Evolutionary conservation across 2,797 vertebrate genomes (phyloP).

Genomic region (Cuniculus paca): DNA sequence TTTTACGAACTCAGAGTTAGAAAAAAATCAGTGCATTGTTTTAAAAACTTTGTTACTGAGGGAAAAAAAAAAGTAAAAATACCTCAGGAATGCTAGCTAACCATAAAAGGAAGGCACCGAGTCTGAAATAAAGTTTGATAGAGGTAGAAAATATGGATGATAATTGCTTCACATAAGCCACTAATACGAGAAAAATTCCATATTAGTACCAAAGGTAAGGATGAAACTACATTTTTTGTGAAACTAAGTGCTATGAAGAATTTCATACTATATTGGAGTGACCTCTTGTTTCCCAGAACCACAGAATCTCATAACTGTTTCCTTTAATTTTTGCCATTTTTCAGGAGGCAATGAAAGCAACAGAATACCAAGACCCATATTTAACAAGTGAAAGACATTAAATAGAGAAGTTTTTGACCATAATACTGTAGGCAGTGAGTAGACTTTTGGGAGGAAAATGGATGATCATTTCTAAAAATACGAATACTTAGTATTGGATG

Average conservation of each 20-base stretch:
- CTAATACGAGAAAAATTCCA: background rate
- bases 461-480: background rate
- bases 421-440: background rate
- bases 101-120: background rate
- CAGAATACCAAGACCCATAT: background rate
- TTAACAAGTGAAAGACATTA: background rate
- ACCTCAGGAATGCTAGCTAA: background rate
- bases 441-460: background rate
- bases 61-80: background rate
- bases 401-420: background rate
- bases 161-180: background rate
- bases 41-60: background rate
- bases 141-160: background rate
- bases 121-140: background rate
- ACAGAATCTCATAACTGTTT: background rate
- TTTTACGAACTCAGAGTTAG: conserved; percentile 60
- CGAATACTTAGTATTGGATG: background rate
- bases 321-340: background rate
- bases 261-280: background rate
- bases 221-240: background rate
- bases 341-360: background rate
- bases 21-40: conserved; percentile 11
- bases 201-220: background rate
- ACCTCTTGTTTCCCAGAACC: background rate
- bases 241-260: background rate